Base-by-base conservation (phyloP, 2,797 vertebrate genomes). In the Melanotaenia boesemani region DNA sequence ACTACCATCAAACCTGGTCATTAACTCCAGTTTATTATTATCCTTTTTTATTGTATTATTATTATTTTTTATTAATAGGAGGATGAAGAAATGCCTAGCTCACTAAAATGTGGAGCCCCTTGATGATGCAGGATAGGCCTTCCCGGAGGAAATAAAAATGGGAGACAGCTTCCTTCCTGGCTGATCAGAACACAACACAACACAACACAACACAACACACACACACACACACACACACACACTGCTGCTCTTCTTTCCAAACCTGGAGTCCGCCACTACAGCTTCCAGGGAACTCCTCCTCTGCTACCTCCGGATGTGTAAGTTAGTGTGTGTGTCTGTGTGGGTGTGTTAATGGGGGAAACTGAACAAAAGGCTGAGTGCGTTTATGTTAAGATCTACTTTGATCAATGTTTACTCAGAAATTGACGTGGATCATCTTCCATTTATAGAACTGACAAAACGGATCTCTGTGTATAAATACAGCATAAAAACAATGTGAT, bases 121-220 rank as follows among this genome's bases (percentile, higher is more conserved):
- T 63, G 39, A 72, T 65, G 76, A 86, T 62, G 63, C 58, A 68
- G 80, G 94, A 87, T 15, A 59, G 86, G 82, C 85, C 91, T 93
- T 95, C 94, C 94, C 92, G 91, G 91, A 92, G 96, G 95, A 97
- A 97, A 96, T 97, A 94, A 95, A 96, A 95, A 95, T 60, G 93
- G 96, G 95, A 97, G 96, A 97, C 96, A 71, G 90, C 86, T 97
- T 98, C 96, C 97, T 97, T 98, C 96, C 97, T 96, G 92, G 83
- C 88, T 89, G 91, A 93, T 95, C 93, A 93, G 87, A 87, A 91
- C 92, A 91, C 81, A 90, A 50, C 46, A 48, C 46, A 48, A 32
- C 7, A 37, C 36, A 39, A 15, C 37, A 15, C 37, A 87, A 91
- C 92, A 91, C 81, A 50, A 50, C 44, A 48, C 44, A 48, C 46